phyloP scores from a whole-genome alignment of 2,797 vertebrate species.

The Enteromius argenteus region DNA sequence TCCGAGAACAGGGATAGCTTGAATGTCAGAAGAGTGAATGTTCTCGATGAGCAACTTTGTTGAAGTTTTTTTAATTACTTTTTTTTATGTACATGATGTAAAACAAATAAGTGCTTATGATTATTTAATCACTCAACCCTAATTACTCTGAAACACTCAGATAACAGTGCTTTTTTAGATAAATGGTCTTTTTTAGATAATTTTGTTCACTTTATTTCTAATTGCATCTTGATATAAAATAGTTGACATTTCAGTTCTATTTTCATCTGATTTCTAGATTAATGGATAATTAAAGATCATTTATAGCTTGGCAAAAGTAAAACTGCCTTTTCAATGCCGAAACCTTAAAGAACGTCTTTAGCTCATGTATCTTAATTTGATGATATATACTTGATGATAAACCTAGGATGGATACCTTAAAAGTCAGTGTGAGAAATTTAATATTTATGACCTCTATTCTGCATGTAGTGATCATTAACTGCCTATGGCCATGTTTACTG shows the following conservation, averaged over 20 bases:
- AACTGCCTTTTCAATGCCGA: not conserved
- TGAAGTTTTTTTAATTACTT: not conserved
- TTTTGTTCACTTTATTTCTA: not conserved
- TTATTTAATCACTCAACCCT: not conserved
- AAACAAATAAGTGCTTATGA: not conserved
- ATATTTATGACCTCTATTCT: not conserved
- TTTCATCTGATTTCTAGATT: not conserved
- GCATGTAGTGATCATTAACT: not conserved
- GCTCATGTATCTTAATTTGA: not conserved
- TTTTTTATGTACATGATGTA: not conserved
- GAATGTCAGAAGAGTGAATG: not conserved
- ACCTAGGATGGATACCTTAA: not conserved
- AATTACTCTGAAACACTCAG: not conserved
- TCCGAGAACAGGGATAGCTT: not conserved
- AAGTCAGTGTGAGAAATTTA: not conserved
- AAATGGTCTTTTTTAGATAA: not conserved
- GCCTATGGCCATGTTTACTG: not conserved
- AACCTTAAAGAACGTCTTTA: not conserved
- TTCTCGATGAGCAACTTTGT: slow-evolving; percentile 4
- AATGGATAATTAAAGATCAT: not conserved
- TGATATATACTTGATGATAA: not conserved
- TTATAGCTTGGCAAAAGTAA: not conserved
- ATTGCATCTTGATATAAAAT: not conserved
- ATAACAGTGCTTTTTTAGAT: not conserved
- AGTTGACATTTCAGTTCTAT: not conserved